Evolutionary conservation across 2,888 invertebrate genomes (phyloP).

Genomic region (Plemyria rubiginata): DNA sequence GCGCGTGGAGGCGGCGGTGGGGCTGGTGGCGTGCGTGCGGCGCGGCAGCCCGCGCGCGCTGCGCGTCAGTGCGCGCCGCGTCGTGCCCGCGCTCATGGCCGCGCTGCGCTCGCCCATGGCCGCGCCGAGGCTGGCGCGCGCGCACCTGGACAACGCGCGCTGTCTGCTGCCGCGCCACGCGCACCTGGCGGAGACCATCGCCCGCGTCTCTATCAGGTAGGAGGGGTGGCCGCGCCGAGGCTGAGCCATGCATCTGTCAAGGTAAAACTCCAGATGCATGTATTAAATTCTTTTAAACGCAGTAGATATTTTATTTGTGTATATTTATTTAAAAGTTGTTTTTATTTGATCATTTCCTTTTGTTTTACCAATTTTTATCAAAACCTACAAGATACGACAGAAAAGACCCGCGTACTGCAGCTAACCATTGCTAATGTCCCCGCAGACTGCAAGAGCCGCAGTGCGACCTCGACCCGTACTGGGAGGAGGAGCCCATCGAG

Average conservation of each 20-base stretch:
- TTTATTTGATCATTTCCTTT: too few species aligned
- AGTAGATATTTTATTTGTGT: too few species aligned
- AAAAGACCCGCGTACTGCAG: too few species aligned
- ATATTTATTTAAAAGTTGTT: too few species aligned
- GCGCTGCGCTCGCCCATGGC: slow-evolving; percentile 91
- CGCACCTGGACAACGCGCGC: slow-evolving; percentile 85
- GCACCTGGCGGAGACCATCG: slow-evolving; percentile 85
- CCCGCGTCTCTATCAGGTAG: slow-evolving; percentile 89
- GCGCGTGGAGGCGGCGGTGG: slow-evolving; percentile 59
- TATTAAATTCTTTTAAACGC: too few species aligned
- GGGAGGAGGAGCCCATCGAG: slow-evolving; percentile 89
- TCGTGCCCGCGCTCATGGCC: slow-evolving; percentile 74
- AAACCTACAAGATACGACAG: too few species aligned
- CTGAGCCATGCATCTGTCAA: too few species aligned
- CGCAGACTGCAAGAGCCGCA: slow-evolving; percentile 89
- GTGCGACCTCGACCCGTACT: slow-evolving; percentile 90
- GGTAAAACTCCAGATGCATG: too few species aligned
- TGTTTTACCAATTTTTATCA: too few species aligned
- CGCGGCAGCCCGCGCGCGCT: slow-evolving; percentile 76
- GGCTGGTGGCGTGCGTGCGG: slow-evolving; percentile 81
- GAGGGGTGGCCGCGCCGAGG: too few species aligned
- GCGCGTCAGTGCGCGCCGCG: slow-evolving; percentile 40
- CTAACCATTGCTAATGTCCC: not conserved
- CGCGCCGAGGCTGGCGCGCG: slow-evolving; percentile 86
- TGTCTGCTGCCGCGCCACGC: slow-evolving; percentile 65